Evolutionary conservation across 2,797 vertebrate genomes (phyloP), one percentile per base, ranked within the genome.

Genomic region (Mastacembelus armatus): DNA sequence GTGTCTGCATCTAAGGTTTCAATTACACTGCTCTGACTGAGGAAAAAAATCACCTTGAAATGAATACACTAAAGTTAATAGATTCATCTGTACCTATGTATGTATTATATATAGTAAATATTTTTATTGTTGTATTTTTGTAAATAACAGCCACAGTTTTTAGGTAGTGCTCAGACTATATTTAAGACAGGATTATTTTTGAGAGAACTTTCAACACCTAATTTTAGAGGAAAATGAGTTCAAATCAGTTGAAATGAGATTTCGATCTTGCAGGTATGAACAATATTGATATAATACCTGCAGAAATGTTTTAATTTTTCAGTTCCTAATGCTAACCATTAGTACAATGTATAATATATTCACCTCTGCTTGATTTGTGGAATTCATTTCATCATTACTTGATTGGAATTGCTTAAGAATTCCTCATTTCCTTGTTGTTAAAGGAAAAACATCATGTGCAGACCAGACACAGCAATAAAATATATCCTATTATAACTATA

Each of bases 291-390:
- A 66, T 57, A 65, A 68, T 14, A 15, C 42, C 49, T 71, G 54
- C 3, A n/a, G n/a, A n/a, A n/a, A 44, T 1, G 59, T 44, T 57
- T 40, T 60, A 56, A 68, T 76, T 64, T 63, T 19, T n/a, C 33
- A 64, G 33, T 32, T 32, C 7, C 35, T 32, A 61, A 74, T 56
- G 56, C 19, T 83, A 77, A 66, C 64, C 16, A 56, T 66, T 71
- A 60, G 48, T 49, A 44, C 11, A 40, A 45, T 1, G 29, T 40
- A 78, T 79, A 71, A 74, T 79, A 49, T 81, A 70, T 80, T 55
- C 50, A 74, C 62, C 56, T 61, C 21, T 6, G 40, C 59, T 60
- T 65, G 43, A 77, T 72, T 76, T 75, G 65, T 29, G 39, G 69
- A 63, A 48, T 66, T 4, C 36, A 26, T 71, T 71, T 58, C 58